Conservation (phyloP, 2,888 invertebrate species). For the Acanthococcus lagerstroemiae region DNA sequence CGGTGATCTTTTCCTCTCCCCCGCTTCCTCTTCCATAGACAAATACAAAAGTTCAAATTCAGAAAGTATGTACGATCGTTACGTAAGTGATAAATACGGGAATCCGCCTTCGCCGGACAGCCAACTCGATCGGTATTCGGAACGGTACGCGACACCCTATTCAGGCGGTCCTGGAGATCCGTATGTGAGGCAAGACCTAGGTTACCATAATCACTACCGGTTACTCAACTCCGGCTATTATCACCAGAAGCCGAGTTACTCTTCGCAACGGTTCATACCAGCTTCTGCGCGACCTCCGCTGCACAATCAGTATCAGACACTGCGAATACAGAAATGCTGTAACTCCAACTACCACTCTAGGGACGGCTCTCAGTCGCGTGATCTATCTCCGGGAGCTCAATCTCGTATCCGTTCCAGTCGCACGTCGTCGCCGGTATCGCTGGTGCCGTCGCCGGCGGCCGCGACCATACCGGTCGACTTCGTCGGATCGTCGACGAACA, state of each 20-base stretch:
- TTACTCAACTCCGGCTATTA: conserved; percentile 40
- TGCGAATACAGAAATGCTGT: conserved; percentile 15
- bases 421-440: conserved; percentile 20
- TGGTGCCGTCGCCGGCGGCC: conserved; percentile 8
- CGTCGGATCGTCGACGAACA: background rate
- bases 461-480: conserved; percentile 8
- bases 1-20: conserved; percentile 31
- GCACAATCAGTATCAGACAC: conserved; percentile 17
- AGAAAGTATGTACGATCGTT: conserved; percentile 21
- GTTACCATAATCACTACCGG: conserved; percentile 44
- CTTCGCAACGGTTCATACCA: background rate
- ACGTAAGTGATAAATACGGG: conserved; percentile 6
- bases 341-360: background rate
- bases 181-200: conserved; percentile 46
- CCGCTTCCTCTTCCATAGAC: conserved; percentile 10
- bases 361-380: conserved; percentile 2
- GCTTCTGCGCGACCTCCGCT: background rate
- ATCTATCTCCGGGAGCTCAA: conserved; percentile 12
- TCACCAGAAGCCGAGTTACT: conserved; percentile 28
- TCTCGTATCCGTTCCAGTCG: conserved; percentile 10
- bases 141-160: conserved; percentile 23
- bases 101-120: conserved; percentile 39
- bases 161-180: conserved; percentile 45
- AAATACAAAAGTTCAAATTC: conserved; percentile 9
- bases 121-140: background rate